phyloP scores from a whole-genome alignment of 2,797 vertebrate genomes.

The Podarcis siculus region DNA sequence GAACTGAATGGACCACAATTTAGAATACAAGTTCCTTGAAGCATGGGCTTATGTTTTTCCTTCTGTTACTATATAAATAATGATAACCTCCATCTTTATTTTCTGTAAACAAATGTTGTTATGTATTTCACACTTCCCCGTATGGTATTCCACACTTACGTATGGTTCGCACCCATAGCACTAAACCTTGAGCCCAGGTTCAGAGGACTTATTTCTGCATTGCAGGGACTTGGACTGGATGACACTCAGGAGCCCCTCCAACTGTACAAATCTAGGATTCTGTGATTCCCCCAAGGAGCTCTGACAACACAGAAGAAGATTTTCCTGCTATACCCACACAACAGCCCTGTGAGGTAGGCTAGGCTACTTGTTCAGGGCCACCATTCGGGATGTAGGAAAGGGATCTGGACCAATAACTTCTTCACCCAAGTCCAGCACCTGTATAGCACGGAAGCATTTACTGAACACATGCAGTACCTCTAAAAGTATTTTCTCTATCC shows the following conservation, averaged over 20 bases:
- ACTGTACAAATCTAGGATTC: too few species aligned
- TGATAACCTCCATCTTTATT: background rate
- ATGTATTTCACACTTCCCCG: background rate
- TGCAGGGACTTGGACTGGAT: too few species aligned
- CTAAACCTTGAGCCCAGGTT: too few species aligned
- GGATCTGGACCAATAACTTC: background rate
- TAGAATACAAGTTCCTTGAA: background rate
- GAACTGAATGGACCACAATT: conserved; percentile 52
- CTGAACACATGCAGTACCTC: conserved; percentile 43
- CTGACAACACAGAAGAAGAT: background rate
- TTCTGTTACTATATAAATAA: background rate
- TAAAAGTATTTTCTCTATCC: conserved; percentile 36
- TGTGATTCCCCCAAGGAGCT: background rate
- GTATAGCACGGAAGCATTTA: background rate
- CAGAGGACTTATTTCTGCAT: too few species aligned
- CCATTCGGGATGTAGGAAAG: background rate
- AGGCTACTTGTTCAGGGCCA: background rate
- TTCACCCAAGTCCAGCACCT: too few species aligned
- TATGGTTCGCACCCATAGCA: too few species aligned
- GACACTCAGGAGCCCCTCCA: too few species aligned
- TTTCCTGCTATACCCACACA: background rate
- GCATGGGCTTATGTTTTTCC: background rate
- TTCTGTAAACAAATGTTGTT: conserved; percentile 51
- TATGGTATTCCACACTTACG: too few species aligned
- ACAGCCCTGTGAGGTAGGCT: background rate